phyloP scores from a whole-genome alignment of 2,888 invertebrate species.

The Agrotis clavis region DNA sequence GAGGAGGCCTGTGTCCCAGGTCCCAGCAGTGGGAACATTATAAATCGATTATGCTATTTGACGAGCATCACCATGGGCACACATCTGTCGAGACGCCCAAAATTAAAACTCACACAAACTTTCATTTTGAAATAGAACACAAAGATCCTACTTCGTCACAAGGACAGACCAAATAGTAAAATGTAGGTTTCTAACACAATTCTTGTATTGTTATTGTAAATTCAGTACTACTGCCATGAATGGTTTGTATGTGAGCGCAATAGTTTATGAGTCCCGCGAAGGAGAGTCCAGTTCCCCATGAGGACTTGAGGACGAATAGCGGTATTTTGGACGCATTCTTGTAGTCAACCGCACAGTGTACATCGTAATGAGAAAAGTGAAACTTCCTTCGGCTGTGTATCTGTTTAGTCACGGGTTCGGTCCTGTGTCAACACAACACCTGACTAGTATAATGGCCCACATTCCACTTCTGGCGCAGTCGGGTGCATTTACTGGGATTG shows the following conservation, averaged over 20 bases:
- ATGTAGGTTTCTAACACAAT: constrained; percentile 55
- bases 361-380: constrained; percentile 56
- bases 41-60: too few species aligned
- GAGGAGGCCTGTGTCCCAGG: too few species aligned
- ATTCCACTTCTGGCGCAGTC: too few species aligned
- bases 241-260: constrained; percentile 61
- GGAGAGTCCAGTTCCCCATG: constrained; percentile 59
- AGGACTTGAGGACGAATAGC: constrained; percentile 74
- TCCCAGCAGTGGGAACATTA: too few species aligned
- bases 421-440: constrained; percentile 29
- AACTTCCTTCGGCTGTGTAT: constrained; percentile 22
- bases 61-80: neutral
- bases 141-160: neutral
- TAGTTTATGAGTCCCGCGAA: constrained; percentile 61
- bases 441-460: neutral
- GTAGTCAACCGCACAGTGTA: constrained; percentile 31
- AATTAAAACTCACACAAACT: neutral
- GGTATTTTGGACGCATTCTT: constrained; percentile 78
- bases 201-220: constrained; percentile 42
- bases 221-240: constrained; percentile 48
- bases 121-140: constrained; percentile 5
- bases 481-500: too few species aligned
- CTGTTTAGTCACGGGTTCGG: constrained; percentile 19
- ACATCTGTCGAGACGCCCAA: neutral
- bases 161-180: constrained; percentile 20